A percentile compares a stretch with the other conserved stretches of the same genome.
These are phyloP conservation scores for Rotaria magnacalcarata DNA, from an alignment of 2,888 invertebrate genomes.

Conservation along the genomic window DNA sequence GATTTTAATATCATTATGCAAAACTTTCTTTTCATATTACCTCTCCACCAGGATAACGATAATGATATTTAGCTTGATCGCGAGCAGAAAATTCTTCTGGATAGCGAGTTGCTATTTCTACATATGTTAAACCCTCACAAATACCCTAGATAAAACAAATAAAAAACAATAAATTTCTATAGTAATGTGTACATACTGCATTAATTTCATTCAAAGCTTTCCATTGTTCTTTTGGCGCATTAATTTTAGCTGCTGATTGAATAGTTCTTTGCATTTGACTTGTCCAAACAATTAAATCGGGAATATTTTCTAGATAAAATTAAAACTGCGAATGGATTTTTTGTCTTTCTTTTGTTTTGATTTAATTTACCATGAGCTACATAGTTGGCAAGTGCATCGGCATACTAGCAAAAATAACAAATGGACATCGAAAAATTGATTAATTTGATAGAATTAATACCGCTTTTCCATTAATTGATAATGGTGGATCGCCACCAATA, in stretches of 20 bases:
- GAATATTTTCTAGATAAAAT: conserved; percentile 48
- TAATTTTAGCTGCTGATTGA: conserved; percentile 78
- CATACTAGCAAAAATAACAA: conserved; percentile 65
- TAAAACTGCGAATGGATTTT: neutral
- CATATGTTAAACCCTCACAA: conserved; percentile 88
- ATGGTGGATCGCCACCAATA: conserved; percentile 89
- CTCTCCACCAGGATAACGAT: conserved; percentile 52
- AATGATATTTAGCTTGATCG: conserved; percentile 81
- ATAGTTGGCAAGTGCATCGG: conserved; percentile 72
- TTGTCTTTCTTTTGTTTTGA: neutral
- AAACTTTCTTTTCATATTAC: neutral
- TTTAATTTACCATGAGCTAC: conserved; percentile 68
- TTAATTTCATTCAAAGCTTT: conserved; percentile 97
- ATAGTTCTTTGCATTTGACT: conserved; percentile 90
- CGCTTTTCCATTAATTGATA: conserved; percentile 73
- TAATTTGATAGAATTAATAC: conserved; percentile 48
- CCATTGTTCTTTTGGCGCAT: conserved; percentile 93
- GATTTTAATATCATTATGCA: too few species aligned
- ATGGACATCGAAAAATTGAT: conserved; percentile 48
- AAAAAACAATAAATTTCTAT: neutral
- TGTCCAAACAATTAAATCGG: conserved; percentile 80
- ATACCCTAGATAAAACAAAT: conserved; percentile 68
- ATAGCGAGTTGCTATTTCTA: conserved; percentile 82
- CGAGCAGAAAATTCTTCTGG: conserved; percentile 86
- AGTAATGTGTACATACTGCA: conserved; percentile 62